These are phyloP conservation scores for Oxygymnocypris stewartii DNA, from an alignment of 2,113 vertebrate genomes.

Conservation along the genomic window DNA sequence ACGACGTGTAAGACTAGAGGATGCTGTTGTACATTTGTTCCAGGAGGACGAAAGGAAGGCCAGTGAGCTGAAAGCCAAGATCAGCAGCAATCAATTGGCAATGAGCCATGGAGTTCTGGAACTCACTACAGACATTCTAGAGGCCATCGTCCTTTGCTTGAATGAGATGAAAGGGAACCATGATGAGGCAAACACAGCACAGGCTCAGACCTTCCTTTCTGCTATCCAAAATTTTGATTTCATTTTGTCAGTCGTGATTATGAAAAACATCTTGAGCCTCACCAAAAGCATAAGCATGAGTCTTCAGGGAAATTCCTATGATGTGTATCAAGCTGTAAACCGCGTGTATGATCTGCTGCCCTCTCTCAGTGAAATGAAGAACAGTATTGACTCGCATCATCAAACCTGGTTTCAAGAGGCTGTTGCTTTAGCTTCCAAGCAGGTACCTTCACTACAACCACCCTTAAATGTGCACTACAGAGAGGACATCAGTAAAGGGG, in stretches of 20 bases:
- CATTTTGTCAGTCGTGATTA: slow-evolving; percentile 71
- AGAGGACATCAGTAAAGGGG: slow-evolving; percentile 66
- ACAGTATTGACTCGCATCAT: slow-evolving; percentile 70
- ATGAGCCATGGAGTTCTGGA: slow-evolving; percentile 75
- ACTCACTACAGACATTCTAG: slow-evolving; percentile 67
- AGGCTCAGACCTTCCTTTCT: slow-evolving; percentile 66
- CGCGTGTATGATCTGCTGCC: slow-evolving; percentile 65
- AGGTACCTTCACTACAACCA: slow-evolving; percentile 70
- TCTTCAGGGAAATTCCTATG: slow-evolving; percentile 75
- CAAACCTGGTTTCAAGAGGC: slow-evolving; percentile 77
- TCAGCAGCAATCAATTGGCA: slow-evolving; percentile 73
- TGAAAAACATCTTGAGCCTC: slow-evolving; percentile 66
- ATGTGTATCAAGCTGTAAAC: slow-evolving; percentile 71
- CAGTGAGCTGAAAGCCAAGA: slow-evolving; percentile 71
- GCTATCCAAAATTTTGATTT: slow-evolving; percentile 74
- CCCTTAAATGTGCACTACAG: slow-evolving; percentile 74
- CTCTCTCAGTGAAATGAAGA: slow-evolving; percentile 65
- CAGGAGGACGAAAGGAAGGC: slow-evolving; percentile 66
- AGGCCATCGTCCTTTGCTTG: slow-evolving; percentile 68
- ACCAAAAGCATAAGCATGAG: slow-evolving; percentile 71
- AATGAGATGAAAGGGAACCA: slow-evolving; percentile 65
- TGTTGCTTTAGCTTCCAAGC: slow-evolving; percentile 65
- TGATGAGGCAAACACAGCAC: slow-evolving; percentile 52
- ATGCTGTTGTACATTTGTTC: slow-evolving; percentile 68
- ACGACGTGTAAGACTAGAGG: slow-evolving; percentile 71